Percentiles rank a stretch among this genome's conserved stretches.
Conservation (phyloP, 2,113 vertebrate genomes). For the Amphiprion percula region DNA sequence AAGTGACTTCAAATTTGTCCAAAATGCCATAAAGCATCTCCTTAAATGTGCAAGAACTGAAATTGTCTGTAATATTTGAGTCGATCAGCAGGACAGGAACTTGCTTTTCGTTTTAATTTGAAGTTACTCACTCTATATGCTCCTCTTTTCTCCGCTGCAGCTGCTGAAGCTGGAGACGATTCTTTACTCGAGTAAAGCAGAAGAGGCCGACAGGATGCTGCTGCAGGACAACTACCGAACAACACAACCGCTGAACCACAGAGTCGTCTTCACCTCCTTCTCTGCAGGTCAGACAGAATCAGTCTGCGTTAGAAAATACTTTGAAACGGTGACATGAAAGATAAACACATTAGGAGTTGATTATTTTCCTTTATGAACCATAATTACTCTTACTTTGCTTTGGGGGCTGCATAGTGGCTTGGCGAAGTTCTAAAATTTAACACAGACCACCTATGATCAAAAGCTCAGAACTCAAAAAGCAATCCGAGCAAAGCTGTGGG, state of each 20-base stretch:
- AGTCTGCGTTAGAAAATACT: not conserved
- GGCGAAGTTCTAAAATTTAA: too few relatives aligned
- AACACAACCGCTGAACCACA: conserved; percentile 82
- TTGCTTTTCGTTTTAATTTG: not conserved
- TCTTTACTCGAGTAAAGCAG: conserved; percentile 77
- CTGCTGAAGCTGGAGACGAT: conserved; percentile 81
- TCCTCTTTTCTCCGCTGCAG: conserved; percentile 52
- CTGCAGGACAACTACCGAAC: conserved; percentile 83
- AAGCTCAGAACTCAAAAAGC: too few relatives aligned
- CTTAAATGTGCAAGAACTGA: too few relatives aligned
- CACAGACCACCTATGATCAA: too few relatives aligned
- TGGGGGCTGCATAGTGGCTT: too few relatives aligned
- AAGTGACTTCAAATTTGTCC: too few relatives aligned
- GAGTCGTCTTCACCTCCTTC: conserved; percentile 81
- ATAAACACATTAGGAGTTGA: not conserved
- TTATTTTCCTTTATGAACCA: too few relatives aligned
- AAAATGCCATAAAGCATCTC: too few relatives aligned
- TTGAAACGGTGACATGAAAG: not conserved
- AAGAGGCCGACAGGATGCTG: conserved; percentile 53
- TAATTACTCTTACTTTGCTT: too few relatives aligned
- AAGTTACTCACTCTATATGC: not conserved
- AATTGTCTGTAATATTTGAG: too few relatives aligned
- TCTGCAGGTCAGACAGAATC: conserved; percentile 67
- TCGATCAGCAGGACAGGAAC: not conserved
- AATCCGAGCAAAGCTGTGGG: too few relatives aligned